Percentiles rank a stretch among this genome's conserved stretches.
phyloP scores from a whole-genome alignment of 1,140 invertebrate species.

The Akabosia matsudoensis region DNA sequence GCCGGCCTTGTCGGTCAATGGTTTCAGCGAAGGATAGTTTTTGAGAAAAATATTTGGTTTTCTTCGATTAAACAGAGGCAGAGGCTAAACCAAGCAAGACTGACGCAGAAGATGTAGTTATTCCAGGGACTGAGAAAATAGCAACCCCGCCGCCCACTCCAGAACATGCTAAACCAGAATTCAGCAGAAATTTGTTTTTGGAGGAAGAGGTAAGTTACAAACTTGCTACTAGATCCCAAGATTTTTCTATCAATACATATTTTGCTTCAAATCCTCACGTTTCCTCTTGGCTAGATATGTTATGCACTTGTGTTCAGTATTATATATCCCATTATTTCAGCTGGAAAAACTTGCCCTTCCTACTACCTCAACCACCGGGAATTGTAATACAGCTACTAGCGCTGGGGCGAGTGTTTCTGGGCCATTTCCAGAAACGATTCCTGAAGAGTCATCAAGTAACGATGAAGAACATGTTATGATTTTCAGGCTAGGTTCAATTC shows the following conservation, averaged over 20 bases:
- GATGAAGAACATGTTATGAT: constrained; percentile 88
- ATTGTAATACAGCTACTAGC: neutral
- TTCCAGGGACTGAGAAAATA: constrained; percentile 25
- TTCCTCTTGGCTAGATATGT: neutral
- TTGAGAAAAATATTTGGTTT: neutral
- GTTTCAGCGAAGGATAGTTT: too few relatives aligned
- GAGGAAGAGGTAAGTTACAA: constrained; percentile 41
- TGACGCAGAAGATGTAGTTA: neutral
- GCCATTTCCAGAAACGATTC: constrained; percentile 84
- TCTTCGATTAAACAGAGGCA: too few relatives aligned
- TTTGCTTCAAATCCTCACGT: neutral
- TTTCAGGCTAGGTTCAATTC: constrained; percentile 68
- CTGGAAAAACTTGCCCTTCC: constrained; percentile 44
- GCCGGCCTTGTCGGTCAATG: too few relatives aligned
- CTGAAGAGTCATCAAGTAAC: constrained; percentile 84
- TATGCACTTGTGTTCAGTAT: neutral
- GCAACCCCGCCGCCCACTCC: constrained; percentile 46
- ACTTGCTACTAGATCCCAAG: too few relatives aligned
- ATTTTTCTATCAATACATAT: neutral
- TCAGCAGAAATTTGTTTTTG: constrained; percentile 43
- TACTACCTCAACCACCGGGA: neutral
- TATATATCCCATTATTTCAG: constrained; percentile 19
- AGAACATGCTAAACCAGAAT: constrained; percentile 45
- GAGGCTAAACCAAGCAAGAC: neutral
- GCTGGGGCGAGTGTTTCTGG: constrained; percentile 51